phyloP scores from a whole-genome alignment of 2,113 vertebrate species.

The Xiphophorus hellerii region DNA sequence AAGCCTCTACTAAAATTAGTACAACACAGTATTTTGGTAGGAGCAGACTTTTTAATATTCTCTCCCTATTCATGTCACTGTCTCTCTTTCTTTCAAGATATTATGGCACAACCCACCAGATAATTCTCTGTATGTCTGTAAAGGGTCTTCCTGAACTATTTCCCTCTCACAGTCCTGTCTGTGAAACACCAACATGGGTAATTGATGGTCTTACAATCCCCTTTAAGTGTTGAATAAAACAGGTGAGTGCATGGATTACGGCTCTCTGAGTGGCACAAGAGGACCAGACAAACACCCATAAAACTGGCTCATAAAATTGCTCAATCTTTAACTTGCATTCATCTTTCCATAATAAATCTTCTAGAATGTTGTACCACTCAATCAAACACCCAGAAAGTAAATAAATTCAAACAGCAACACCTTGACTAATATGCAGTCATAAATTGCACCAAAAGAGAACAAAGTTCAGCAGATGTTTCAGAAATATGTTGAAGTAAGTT shows the following conservation, averaged over 20 bases:
- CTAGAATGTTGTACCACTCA: neutral
- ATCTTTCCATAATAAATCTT: slow-evolving; percentile 2
- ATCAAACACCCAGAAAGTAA: slow-evolving; percentile 49
- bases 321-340: neutral
- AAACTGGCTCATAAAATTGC: neutral
- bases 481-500: slow-evolving; percentile 25
- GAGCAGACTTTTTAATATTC: neutral
- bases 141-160: slow-evolving; percentile 29
- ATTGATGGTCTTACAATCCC: neutral
- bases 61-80: neutral
- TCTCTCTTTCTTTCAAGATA: slow-evolving; percentile 25
- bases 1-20: neutral
- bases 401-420: slow-evolving; percentile 15
- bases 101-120: slow-evolving; percentile 27
- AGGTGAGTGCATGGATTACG: slow-evolving; percentile 40
- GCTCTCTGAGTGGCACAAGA: slow-evolving; percentile 11
- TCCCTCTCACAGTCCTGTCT: slow-evolving; percentile 14
- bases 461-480: neutral
- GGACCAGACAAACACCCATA: neutral
- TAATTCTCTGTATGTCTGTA: slow-evolving; percentile 33
- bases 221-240: slow-evolving; percentile 31
- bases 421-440: slow-evolving; percentile 1
- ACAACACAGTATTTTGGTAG: neutral
- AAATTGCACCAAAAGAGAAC: neutral
- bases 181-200: neutral